Percentiles rank a stretch among this genome's conserved stretches.
Evolutionary conservation across 2,888 invertebrate genomes (phyloP).

Genomic region (Ennomos erosarius): DNA sequence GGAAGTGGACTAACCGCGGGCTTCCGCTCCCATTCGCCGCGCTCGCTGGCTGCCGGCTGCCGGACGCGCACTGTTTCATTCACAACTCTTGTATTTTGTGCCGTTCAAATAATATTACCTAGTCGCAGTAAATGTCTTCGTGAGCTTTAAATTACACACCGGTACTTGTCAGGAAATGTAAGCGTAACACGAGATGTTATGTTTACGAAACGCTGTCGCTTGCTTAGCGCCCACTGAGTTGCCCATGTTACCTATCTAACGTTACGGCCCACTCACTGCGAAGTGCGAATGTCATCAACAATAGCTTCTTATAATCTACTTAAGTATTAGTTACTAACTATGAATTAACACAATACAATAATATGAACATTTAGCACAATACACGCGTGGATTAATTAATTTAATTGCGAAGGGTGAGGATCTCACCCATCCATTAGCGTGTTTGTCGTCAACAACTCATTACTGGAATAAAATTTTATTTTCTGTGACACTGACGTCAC

Average conservation of each 20-base stretch:
- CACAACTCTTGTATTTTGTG: slow-evolving; percentile 70
- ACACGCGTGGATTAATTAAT: slow-evolving; percentile 11
- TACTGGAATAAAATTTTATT: slow-evolving; percentile 44
- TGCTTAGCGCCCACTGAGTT: slow-evolving; percentile 6
- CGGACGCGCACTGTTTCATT: slow-evolving; percentile 79
- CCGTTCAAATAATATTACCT: slow-evolving; percentile 67
- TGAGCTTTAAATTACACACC: slow-evolving; percentile 52
- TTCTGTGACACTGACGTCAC: slow-evolving; percentile 59
- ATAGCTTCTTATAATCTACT: too few species aligned
- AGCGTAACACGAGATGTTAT: slow-evolving; percentile 50
- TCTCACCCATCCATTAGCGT: not conserved
- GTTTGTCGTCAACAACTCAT: slow-evolving; percentile 9
- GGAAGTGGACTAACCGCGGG: slow-evolving; percentile 85
- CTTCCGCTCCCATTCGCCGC: slow-evolving; percentile 84
- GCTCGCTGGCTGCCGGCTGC: slow-evolving; percentile 51
- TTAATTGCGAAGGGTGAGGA: not conserved
- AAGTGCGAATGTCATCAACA: slow-evolving; percentile 3
- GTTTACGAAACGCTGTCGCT: slow-evolving; percentile 43
- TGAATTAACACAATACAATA: slow-evolving; percentile 5
- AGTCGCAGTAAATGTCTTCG: slow-evolving; percentile 29
- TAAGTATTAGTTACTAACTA: not conserved
- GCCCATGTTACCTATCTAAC: too few species aligned
- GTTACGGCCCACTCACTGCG: not conserved
- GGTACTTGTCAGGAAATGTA: slow-evolving; percentile 49
- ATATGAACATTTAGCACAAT: not conserved